Percentiles rank a stretch among this genome's conserved stretches.
phyloP scores from a whole-genome alignment of 2,113 vertebrate species.

The Nibea albiflora region DNA sequence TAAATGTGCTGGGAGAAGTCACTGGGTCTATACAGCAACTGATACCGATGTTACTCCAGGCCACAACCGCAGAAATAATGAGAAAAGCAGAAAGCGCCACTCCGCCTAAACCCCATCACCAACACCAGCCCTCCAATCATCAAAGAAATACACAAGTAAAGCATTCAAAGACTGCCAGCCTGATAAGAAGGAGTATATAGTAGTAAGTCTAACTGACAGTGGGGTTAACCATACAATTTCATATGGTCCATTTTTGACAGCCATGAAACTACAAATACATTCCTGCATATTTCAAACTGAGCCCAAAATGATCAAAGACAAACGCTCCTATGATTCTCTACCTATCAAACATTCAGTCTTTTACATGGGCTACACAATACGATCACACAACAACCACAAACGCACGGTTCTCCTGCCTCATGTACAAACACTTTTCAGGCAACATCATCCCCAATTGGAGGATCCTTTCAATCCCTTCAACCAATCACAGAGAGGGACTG shows the following conservation, averaged over 20 bases:
- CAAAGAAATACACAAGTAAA: neutral
- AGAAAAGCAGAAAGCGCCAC: neutral
- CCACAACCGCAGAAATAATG: conserved; percentile 16
- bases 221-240: neutral
- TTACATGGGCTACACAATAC: neutral
- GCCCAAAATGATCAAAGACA: neutral
- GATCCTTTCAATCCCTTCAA: conserved; percentile 17
- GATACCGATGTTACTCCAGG: neutral
- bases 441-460: conserved; percentile 30
- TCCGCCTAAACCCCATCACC: neutral
- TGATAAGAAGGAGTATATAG: conserved; percentile 1
- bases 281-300: neutral
- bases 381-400: conserved; percentile 11
- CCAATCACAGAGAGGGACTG: conserved; percentile 52
- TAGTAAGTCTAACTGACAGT: neutral
- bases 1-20: conserved; percentile 7
- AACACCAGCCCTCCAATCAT: neutral
- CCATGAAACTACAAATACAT: neutral
- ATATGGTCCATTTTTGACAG: neutral
- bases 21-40: neutral
- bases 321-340: too few relatives aligned
- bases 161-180: neutral
- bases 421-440: conserved; percentile 28
- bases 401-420: neutral
- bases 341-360: neutral